phyloP scores from a whole-genome alignment of 2,113 vertebrate genomes.

The Pogona vitticeps region DNA sequence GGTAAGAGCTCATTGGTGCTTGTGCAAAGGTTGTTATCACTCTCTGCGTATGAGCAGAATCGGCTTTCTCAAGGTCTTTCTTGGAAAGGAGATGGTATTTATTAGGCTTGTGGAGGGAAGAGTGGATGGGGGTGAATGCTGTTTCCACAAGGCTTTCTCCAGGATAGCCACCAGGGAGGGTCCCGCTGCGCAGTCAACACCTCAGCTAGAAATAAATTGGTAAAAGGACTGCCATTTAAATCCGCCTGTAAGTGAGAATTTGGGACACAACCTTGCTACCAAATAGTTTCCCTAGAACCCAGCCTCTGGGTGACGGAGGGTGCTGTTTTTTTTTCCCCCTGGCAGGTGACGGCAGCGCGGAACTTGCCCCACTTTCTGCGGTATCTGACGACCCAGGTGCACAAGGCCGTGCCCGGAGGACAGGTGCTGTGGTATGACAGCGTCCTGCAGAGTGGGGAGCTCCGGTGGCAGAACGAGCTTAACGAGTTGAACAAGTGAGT shows the following conservation, averaged over 20 bases:
- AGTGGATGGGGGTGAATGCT: not conserved
- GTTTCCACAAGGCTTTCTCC: too few relatives aligned
- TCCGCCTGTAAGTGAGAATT: not conserved
- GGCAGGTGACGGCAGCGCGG: constrained; percentile 75
- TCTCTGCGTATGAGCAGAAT: not conserved
- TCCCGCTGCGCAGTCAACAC: too few relatives aligned
- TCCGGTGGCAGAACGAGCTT: constrained; percentile 93
- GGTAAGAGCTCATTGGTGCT: not conserved
- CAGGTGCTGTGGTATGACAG: constrained; percentile 96
- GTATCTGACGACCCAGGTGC: constrained; percentile 83
- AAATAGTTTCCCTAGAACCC: not conserved
- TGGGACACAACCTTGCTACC: too few relatives aligned
- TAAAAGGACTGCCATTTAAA: not conserved
- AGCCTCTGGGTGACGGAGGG: not conserved
- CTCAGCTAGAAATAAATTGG: too few relatives aligned
- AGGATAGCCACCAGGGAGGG: too few relatives aligned
- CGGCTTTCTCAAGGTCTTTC: not conserved
- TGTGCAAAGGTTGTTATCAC: too few relatives aligned
- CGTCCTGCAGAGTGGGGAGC: constrained; percentile 75
- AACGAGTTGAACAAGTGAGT: constrained; percentile 86
- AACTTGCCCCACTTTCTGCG: constrained; percentile 82
- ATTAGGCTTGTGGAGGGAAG: not conserved
- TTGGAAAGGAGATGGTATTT: not conserved
- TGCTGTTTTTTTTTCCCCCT: not conserved
- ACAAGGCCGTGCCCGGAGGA: constrained; percentile 75